Conservation (phyloP, 2,888 invertebrate species). For the Volucella bombylans region DNA sequence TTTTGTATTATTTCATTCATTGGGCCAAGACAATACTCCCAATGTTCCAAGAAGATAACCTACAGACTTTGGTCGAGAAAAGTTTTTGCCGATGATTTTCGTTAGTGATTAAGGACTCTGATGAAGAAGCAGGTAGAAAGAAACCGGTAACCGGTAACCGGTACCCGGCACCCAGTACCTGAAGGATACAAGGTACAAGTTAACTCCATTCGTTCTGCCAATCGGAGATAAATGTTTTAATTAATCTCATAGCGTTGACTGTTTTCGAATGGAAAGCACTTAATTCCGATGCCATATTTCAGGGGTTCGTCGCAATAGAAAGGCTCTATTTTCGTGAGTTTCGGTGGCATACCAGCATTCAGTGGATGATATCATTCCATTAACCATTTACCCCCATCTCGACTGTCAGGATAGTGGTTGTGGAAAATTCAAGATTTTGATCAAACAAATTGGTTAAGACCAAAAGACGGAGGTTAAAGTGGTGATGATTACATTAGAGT, state of each 20-base stretch:
- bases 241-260: slow-evolving; percentile 68
- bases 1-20: slow-evolving; percentile 50
- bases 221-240: slow-evolving; percentile 71
- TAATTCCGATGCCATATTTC: slow-evolving; percentile 63
- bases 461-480: background rate
- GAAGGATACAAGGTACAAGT: too few relatives aligned
- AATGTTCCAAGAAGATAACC: slow-evolving; percentile 55
- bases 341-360: slow-evolving; percentile 39
- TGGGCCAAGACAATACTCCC: slow-evolving; percentile 32
- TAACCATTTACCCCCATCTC: slow-evolving; percentile 2
- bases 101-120: slow-evolving; percentile 48
- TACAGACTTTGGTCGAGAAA: slow-evolving; percentile 36
- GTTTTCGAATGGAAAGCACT: slow-evolving; percentile 61
- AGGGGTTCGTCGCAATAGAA: slow-evolving; percentile 13
- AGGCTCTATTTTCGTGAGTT: background rate
- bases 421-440: slow-evolving; percentile 30
- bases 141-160: background rate
- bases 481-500: background rate
- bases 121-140: slow-evolving; percentile 14
- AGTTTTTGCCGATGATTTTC: slow-evolving; percentile 51
- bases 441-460: slow-evolving; percentile 34
- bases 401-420: background rate
- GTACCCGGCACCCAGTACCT: too few relatives aligned
- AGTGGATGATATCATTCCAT: slow-evolving; percentile 42
- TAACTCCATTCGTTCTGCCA: slow-evolving; percentile 52